Evolutionary conservation across 2,888 invertebrate genomes (phyloP).

Genomic region (Melipona beecheii): DNA sequence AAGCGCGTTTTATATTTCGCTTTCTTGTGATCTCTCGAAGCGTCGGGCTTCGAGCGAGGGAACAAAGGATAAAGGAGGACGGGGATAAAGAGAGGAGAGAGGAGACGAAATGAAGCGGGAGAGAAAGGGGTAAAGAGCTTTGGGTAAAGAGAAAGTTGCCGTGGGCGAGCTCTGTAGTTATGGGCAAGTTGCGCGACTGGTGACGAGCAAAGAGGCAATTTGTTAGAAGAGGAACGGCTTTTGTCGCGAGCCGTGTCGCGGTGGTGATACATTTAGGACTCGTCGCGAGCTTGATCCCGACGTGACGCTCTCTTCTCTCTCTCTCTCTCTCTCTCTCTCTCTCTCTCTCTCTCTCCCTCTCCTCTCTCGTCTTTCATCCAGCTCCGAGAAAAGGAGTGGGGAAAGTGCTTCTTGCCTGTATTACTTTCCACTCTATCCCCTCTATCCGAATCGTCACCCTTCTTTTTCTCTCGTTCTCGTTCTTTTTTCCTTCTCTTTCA

Average conservation of each 20-base stretch:
- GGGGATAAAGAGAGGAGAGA: constrained; percentile 1
- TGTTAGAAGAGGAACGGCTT: constrained; percentile 67
- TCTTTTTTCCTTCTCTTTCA: too few species aligned
- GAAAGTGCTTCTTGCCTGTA: constrained; percentile 30
- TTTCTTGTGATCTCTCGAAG: constrained; percentile 66
- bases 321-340: constrained; percentile 5
- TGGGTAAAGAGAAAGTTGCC: constrained; percentile 65
- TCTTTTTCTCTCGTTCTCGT: constrained; percentile 14
- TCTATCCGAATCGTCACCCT: not conserved
- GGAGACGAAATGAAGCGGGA: constrained; percentile 41
- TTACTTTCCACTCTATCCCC: constrained; percentile 14
- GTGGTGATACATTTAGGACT: constrained; percentile 73
- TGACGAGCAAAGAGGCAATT: constrained; percentile 76
- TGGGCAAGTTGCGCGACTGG: constrained; percentile 70
- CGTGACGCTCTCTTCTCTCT: not conserved
- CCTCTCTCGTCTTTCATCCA: constrained; percentile 13
- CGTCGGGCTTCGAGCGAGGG: not conserved
- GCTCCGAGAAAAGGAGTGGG: not conserved
- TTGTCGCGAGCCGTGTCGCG: constrained; percentile 43
- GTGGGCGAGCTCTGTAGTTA: constrained; percentile 73
- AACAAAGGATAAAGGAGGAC: constrained; percentile 18
- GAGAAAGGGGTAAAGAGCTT: constrained; percentile 59
- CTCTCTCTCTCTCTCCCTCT: constrained; percentile 13
- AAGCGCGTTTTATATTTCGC: constrained; percentile 67
- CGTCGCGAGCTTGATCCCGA: constrained; percentile 7